These are phyloP conservation scores for Apolygus lucorum DNA, from an alignment of 1,140 invertebrate genomes.

Conservation along the genomic window DNA sequence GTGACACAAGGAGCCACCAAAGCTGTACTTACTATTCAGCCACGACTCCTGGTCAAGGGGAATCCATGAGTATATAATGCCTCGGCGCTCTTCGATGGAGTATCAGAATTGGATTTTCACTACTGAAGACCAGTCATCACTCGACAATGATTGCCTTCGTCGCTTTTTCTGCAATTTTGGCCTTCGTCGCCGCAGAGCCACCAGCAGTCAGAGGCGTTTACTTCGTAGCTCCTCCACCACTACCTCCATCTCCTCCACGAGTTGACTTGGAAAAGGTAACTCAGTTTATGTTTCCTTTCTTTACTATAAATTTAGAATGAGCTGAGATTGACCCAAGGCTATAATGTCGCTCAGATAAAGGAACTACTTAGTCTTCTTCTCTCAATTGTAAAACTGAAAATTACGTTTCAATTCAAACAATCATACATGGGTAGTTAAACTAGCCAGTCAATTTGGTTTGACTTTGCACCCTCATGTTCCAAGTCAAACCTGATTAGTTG, in stretches of 20 bases:
- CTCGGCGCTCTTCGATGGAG: not conserved
- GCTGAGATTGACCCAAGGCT: too few relatives aligned
- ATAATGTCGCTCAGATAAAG: too few relatives aligned
- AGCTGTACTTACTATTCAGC: not conserved
- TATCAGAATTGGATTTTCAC: too few relatives aligned
- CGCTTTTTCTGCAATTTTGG: not conserved
- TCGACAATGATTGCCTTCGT: not conserved
- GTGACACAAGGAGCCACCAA: too few relatives aligned
- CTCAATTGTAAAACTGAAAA: too few relatives aligned
- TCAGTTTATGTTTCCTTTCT: not conserved
- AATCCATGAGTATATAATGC: not conserved
- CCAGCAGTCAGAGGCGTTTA: not conserved
- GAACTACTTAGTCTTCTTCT: too few relatives aligned
- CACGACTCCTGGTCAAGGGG: not conserved
- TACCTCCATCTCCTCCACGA: not conserved
- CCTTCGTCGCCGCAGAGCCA: not conserved
- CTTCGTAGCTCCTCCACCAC: conserved; percentile 2
- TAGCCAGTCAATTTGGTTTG: too few relatives aligned
- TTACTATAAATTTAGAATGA: too few relatives aligned
- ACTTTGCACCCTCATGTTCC: too few relatives aligned
- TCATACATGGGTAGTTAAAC: too few relatives aligned
- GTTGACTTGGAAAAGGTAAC: not conserved
- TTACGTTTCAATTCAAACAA: too few relatives aligned
- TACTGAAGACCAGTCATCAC: not conserved
- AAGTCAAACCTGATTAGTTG: too few relatives aligned